phyloP scores from a whole-genome alignment of 2,113 vertebrate genomes.

The Phyllostomus hastatus region DNA sequence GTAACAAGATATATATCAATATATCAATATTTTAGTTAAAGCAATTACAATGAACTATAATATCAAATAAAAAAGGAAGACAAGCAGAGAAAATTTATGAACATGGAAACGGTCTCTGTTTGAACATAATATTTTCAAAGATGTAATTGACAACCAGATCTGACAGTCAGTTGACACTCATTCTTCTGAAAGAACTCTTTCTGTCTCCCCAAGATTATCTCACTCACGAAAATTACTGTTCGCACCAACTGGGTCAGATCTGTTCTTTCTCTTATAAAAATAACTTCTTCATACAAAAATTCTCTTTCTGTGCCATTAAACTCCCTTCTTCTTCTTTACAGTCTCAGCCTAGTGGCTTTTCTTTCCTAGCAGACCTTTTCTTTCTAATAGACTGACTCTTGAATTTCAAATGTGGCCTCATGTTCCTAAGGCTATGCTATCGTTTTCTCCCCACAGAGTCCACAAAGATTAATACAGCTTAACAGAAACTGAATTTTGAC shows the following conservation, averaged over 20 bases:
- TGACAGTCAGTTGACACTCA: neutral
- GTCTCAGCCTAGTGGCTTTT: neutral
- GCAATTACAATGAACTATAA: neutral
- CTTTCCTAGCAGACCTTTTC: neutral
- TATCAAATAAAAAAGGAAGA: neutral
- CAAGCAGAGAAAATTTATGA: neutral
- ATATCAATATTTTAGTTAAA: neutral
- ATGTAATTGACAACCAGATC: neutral
- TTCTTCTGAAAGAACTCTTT: neutral
- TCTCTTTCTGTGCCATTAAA: neutral
- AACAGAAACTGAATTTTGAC: neutral
- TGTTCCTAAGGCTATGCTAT: neutral
- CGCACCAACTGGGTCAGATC: neutral
- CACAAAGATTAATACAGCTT: constrained; percentile 3
- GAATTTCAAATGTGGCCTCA: neutral
- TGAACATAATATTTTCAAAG: constrained; percentile 1
- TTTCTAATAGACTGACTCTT: neutral
- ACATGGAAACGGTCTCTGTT: neutral
- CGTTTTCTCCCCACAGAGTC: neutral
- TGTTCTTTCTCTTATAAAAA: neutral
- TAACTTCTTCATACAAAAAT: neutral
- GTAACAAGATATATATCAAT: neutral
- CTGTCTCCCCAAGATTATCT: neutral
- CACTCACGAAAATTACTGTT: neutral
- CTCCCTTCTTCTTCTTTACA: neutral